Conservation (phyloP, 2,113 vertebrate species). For the Benitochromis conjunctus region DNA sequence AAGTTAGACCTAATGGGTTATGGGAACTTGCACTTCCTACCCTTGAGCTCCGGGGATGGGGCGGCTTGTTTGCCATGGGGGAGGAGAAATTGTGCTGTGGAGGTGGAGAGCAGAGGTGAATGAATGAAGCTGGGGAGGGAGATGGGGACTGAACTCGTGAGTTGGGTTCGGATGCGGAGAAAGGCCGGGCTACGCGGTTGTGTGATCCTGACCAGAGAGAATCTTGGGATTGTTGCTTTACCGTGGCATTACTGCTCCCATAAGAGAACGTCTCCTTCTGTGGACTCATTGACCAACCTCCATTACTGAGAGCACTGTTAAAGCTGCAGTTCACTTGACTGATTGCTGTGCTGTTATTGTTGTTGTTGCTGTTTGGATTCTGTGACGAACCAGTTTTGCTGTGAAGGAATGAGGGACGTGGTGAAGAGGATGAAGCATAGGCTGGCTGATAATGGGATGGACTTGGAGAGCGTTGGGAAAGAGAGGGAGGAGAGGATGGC, state of each 20-base stretch:
- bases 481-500: conserved; percentile 9
- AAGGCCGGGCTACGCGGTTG: conserved; percentile 68
- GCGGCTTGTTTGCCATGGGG: conserved; percentile 63
- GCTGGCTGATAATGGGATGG: neutral
- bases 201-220: conserved; percentile 40
- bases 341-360: neutral
- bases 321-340: neutral
- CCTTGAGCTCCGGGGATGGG: conserved; percentile 48
- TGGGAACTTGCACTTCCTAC: conserved; percentile 22
- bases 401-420: conserved; percentile 15
- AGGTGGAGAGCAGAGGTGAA: conserved; percentile 67
- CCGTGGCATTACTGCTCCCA: neutral
- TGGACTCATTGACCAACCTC: neutral
- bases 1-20: conserved; percentile 58
- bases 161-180: conserved; percentile 75
- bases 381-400: neutral
- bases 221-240: conserved; percentile 11
- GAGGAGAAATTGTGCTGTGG: conserved; percentile 45
- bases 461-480: conserved; percentile 6
- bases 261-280: conserved; percentile 12
- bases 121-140: conserved; percentile 32
- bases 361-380: conserved; percentile 62
- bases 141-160: conserved; percentile 76
- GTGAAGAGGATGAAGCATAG: neutral
- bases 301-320: neutral